Conservation (phyloP, 2,113 vertebrate genomes). For the Thymallus thymallus region DNA sequence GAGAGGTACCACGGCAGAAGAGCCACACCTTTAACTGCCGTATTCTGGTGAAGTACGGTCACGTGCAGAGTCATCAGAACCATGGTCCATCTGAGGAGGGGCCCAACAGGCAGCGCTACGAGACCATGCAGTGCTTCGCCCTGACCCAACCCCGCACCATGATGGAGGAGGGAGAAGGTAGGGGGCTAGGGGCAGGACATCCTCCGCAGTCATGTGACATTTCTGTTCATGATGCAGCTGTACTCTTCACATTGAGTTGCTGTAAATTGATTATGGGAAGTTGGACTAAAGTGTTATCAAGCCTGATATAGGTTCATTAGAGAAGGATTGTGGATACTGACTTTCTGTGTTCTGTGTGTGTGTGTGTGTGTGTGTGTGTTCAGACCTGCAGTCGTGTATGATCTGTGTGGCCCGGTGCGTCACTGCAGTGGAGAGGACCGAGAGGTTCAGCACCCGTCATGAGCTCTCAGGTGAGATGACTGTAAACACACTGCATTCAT, state of each 20-base stretch:
- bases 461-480: constrained; percentile 88
- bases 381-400: constrained; percentile 98
- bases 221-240: not conserved
- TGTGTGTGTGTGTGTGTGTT: constrained; percentile 16
- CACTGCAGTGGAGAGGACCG: constrained; percentile 85
- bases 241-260: not conserved
- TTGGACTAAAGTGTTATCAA: not conserved
- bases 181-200: not conserved
- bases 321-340: not conserved
- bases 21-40: constrained; percentile 97
- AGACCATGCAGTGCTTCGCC: constrained; percentile 98
- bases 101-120: constrained; percentile 80
- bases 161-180: constrained; percentile 98
- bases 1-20: constrained; percentile 88
- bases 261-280: not conserved
- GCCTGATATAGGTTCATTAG: not conserved
- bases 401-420: constrained; percentile 95
- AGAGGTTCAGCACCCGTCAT: constrained; percentile 93
- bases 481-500: not conserved
- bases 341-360: constrained; percentile 11
- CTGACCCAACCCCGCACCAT: constrained; percentile 94
- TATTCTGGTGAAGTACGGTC: constrained; percentile 86
- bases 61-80: constrained; percentile 54
- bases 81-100: constrained; percentile 74
- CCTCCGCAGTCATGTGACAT: not conserved